Base-by-base conservation (phyloP, 2,113 vertebrate genomes). In the Tiliqua scincoides region DNA sequence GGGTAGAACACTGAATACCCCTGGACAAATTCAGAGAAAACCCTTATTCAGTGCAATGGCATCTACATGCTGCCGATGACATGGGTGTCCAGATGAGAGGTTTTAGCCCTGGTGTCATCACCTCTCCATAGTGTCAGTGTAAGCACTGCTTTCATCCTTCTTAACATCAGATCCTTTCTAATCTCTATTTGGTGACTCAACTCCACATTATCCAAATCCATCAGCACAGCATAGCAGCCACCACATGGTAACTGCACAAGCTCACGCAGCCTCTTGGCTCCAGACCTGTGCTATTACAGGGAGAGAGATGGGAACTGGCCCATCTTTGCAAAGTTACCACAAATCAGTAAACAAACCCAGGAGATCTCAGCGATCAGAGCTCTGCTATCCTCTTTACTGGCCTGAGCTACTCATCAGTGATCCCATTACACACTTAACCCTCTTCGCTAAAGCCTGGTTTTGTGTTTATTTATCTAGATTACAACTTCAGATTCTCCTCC, bases 391-490 rank as follows among this genome's bases (percentile, higher is more conserved):
- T 78, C 86, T 83, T 80, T 63, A 77, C 54, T 62, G 68, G 21
- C 40, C 57, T 80, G 35, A 72, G 52, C 78, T 54, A 2, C 84
- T 61, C 72, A 4, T 0, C 1, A 2, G 76, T 75, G 85, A 92
- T 79, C 76, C 86, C 86, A 70, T 93, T 82, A 89, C 15, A 30
- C 79, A 81, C 67, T 89, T 87, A 89, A 83, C 27, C 90, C 54
- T 11, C 35, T 91, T 80, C 10, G 57, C 65, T 73, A 87, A 91
- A 87, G 57, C 68, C 68, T 79, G 4, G 23, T 73, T 86, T 63
- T 32, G 3, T 57, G 78, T 79, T 48, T 72, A 20, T 52, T 78
- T 88, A 82, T 48, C 59, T 10, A 80, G 52, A 63, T 82, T 48
- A 71, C 73, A 14, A 76, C 32, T 54, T 78, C 62, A n/a, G 3